phyloP scores from a whole-genome alignment of 2,113 vertebrate genomes.

The Astur gentilis region DNA sequence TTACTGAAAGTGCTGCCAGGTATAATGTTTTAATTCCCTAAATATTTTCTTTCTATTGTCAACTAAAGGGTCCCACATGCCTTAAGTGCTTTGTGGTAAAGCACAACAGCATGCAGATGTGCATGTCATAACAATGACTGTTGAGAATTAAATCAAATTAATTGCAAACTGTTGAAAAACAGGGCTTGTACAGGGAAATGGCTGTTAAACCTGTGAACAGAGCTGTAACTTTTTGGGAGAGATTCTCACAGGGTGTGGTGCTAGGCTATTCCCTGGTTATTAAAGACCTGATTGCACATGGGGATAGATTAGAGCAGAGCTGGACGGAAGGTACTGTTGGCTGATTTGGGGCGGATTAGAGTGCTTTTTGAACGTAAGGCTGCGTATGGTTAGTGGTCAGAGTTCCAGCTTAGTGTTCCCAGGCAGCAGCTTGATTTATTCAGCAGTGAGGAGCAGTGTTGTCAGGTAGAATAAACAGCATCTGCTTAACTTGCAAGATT shows the following conservation, averaged over 20 bases:
- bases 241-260: background rate
- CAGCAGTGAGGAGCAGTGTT: background rate
- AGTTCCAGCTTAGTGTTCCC: background rate
- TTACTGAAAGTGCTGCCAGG: background rate
- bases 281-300: background rate
- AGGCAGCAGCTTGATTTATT: background rate
- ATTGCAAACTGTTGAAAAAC: background rate
- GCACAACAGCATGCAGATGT: background rate
- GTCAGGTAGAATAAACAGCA: conserved; percentile 6
- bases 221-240: background rate
- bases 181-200: background rate
- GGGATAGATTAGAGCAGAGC: background rate
- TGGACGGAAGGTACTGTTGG: background rate
- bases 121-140: background rate
- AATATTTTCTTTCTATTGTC: background rate
- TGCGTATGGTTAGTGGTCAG: background rate
- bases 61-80: background rate
- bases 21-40: background rate
- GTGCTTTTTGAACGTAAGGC: background rate
- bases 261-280: background rate
- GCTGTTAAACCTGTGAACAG: background rate
- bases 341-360: background rate
- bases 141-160: background rate
- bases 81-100: background rate
- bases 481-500: conserved; percentile 42